Conservation (phyloP, 2,888 invertebrate species). For the Nemotelus nigrinus region DNA sequence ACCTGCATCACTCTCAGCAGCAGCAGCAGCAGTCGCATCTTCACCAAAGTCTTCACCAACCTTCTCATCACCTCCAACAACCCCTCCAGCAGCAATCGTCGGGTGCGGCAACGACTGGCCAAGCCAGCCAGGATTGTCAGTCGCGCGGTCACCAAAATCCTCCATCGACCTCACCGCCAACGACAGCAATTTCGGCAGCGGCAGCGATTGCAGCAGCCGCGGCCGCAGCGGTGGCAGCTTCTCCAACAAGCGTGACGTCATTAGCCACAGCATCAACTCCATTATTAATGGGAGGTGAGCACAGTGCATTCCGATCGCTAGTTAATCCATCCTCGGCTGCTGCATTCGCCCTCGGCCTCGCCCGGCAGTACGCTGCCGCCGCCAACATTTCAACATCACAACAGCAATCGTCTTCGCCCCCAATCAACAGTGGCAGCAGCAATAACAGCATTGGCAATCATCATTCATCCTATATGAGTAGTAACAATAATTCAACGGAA, state of each 20-base stretch:
- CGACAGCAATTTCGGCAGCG: conserved; percentile 42
- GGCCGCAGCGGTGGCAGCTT: conserved; percentile 55
- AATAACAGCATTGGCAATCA: background rate
- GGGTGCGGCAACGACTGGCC: conserved; percentile 40
- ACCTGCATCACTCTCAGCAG: conserved; percentile 55
- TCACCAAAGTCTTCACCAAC: conserved; percentile 41
- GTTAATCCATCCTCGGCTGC: conserved; percentile 71
- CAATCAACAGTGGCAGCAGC: conserved; percentile 27
- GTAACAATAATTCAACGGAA: conserved; percentile 18
- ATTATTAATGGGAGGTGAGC: conserved; percentile 86
- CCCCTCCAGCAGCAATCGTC: conserved; percentile 47
- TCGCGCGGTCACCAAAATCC: conserved; percentile 36
- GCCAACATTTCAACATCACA: conserved; percentile 47
- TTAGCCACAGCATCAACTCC: conserved; percentile 66
- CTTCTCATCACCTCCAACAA: conserved; percentile 42
- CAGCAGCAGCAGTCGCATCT: conserved; percentile 54
- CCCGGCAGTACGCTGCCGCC: conserved; percentile 58
- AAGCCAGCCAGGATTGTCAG: conserved; percentile 48
- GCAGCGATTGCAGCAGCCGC: conserved; percentile 43
- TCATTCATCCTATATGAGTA: conserved; percentile 2
- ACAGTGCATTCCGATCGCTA: conserved; percentile 85
- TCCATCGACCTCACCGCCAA: conserved; percentile 26
- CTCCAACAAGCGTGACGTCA: conserved; percentile 55
- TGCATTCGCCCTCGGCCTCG: conserved; percentile 65
- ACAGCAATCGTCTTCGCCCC: conserved; percentile 35